phyloP scores from a whole-genome alignment of 2,113 vertebrate genomes.

The Orycteropus afer region DNA sequence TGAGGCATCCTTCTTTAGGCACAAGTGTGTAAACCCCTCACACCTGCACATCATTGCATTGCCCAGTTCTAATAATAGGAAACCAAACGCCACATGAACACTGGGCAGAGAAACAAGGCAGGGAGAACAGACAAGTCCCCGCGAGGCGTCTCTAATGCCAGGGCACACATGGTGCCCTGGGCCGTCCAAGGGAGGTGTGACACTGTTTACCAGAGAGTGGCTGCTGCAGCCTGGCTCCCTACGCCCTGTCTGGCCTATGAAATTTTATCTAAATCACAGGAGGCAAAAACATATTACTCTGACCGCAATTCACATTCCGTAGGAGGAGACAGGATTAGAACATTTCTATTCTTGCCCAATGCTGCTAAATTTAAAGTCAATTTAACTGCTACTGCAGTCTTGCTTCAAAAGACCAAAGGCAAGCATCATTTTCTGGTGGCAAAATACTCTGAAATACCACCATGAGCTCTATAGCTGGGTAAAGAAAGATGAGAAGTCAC shows the following conservation, averaged over 20 bases:
- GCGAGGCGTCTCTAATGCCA: conserved; percentile 64
- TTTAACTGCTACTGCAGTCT: conserved; percentile 72
- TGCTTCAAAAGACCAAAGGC: conserved; percentile 67
- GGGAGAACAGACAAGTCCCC: conserved; percentile 78
- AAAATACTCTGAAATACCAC: conserved; percentile 68
- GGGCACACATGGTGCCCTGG: conserved; percentile 75
- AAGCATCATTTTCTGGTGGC: conserved; percentile 66
- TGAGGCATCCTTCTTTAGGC: conserved; percentile 16
- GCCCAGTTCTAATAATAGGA: conserved; percentile 66
- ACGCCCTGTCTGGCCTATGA: conserved; percentile 82
- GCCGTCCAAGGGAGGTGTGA: conserved; percentile 84
- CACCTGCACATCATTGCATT: conserved; percentile 8
- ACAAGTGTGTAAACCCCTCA: background rate
- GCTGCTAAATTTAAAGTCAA: conserved; percentile 84
- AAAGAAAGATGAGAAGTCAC: conserved; percentile 52
- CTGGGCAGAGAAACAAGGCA: conserved; percentile 76
- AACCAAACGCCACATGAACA: conserved; percentile 75
- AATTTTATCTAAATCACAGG: conserved; percentile 88
- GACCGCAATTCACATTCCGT: conserved; percentile 85
- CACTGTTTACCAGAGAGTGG: conserved; percentile 85
- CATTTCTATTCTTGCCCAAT: conserved; percentile 84
- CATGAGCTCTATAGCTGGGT: conserved; percentile 28
- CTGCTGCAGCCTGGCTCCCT: conserved; percentile 83
- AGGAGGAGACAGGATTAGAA: conserved; percentile 83
- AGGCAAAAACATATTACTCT: conserved; percentile 86